Base-by-base conservation (phyloP, 2,797 vertebrate genomes). In the Gobio occitaniae region DNA sequence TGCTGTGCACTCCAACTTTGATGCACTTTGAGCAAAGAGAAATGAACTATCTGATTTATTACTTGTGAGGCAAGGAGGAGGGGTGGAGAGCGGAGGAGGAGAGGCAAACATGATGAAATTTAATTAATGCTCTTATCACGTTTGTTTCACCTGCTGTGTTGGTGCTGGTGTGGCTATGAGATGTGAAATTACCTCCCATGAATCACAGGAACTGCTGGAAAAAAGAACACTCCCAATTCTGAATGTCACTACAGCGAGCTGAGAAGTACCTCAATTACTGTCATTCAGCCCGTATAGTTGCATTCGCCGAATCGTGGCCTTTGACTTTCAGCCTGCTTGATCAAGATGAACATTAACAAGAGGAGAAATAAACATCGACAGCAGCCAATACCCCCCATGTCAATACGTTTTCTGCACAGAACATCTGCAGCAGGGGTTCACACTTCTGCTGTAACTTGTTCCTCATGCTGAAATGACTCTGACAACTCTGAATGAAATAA, bases 121-220 rank as follows among this genome's bases (percentile, higher is more conserved):
- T 85, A 89, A 89, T 90, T 88, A 86, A 90, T 85, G 81, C 80
- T 83, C 79, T 86, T 90, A 88, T 87, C 87, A 83, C 87, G 71
- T 90, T 88, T 86, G 76, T 88, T 85, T 90, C 86, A 86, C 80
- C 86, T 88, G 88, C 87, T 85, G 82, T 56, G 87, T 78, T 48
- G 47, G 69, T 65, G 48, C 83, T 61, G 75, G 44, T 29, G 61
- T 61, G 71, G 38, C 6, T 81, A 48, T 29, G 87, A 82, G 38
- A 83, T 81, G 80, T 29, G 80, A 83, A 85, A 86, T 82, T 80
- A 80, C 84, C 80, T 50, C 72, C 80, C 69, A 82, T 86, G 83
- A 87, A 86, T 86, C 87, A 85, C 13, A 76, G 52, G 65, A 80
- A 81, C 56, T 71, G 71, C 36, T 59, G n/a, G 29, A 50, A 48